These are phyloP conservation scores for Mormyrops boulengeri DNA, from an alignment of 2,797 vertebrate genomes.

Conservation along the genomic window DNA sequence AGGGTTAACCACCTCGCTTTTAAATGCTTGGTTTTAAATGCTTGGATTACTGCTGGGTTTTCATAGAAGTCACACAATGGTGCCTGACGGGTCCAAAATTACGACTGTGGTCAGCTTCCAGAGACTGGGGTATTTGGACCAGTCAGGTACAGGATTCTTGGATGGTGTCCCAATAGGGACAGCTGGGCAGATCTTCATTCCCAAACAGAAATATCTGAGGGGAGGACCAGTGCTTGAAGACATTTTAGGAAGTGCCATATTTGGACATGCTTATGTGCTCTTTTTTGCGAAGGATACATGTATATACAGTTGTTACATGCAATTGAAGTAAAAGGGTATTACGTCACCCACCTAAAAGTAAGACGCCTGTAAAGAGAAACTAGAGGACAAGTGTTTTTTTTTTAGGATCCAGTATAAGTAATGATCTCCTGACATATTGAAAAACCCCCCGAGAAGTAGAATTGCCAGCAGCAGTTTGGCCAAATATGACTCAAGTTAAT, in stretches of 20 bases:
- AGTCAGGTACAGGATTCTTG: not conserved
- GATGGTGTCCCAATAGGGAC: not conserved
- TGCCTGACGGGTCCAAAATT: not conserved
- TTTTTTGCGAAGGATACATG: not conserved
- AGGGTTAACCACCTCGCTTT: not conserved
- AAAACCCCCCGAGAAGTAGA: slow-evolving; percentile 18
- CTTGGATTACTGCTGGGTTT: not conserved
- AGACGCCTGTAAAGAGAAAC: not conserved
- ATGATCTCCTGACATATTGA: slow-evolving; percentile 25
- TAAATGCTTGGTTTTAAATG: not conserved
- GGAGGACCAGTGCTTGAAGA: not conserved
- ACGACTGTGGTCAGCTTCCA: not conserved
- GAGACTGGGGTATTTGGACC: not conserved
- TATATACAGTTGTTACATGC: not conserved
- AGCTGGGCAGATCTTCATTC: not conserved
- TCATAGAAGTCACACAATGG: not conserved
- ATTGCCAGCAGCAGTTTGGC: slow-evolving; percentile 18
- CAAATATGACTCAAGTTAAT: slow-evolving; percentile 18
- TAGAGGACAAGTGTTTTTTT: not conserved
- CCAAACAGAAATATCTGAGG: not conserved
- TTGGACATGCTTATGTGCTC: not conserved
- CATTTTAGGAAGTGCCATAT: not conserved
- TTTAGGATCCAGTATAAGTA: not conserved
- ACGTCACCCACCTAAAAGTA: not conserved
- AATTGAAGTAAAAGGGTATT: not conserved